Evolutionary conservation across 2,113 vertebrate genomes (phyloP).

Genomic region (Aleadryas rufinucha): DNA sequence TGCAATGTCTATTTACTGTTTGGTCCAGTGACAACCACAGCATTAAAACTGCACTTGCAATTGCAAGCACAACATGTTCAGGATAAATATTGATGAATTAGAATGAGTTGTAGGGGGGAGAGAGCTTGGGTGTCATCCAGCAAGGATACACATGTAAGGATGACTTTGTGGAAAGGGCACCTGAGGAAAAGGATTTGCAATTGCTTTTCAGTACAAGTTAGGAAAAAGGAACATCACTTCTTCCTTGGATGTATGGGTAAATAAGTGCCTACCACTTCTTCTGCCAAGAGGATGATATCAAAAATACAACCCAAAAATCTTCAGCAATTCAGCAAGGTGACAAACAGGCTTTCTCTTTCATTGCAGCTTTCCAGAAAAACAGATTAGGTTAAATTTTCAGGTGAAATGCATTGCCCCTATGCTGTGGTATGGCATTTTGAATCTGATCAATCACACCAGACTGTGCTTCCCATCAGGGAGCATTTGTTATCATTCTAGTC

Average conservation of each 20-base stretch:
- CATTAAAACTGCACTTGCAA: neutral
- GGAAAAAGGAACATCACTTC: neutral
- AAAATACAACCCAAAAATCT: neutral
- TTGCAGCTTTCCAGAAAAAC: neutral
- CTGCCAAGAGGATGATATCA: neutral
- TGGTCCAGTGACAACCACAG: constrained; percentile 22
- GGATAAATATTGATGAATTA: constrained; percentile 60
- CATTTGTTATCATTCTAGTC: neutral
- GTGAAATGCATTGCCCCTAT: neutral
- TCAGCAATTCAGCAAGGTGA: neutral
- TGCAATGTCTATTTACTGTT: constrained; percentile 26
- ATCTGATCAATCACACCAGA: neutral
- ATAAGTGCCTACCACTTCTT: neutral
- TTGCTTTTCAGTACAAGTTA: neutral
- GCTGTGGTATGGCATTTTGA: neutral
- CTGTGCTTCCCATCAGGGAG: neutral
- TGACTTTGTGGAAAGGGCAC: neutral
- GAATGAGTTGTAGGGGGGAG: neutral
- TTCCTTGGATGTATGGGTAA: neutral
- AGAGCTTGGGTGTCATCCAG: neutral
- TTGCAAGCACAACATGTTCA: constrained; percentile 2
- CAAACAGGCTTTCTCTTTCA: neutral
- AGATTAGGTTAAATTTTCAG: neutral
- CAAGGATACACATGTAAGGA: neutral
- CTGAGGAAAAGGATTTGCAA: neutral